Percentiles rank a stretch among this genome's conserved stretches.
These are phyloP conservation scores for Microcebus griseorufus DNA, from an alignment of 2,113 vertebrate species.

Conservation along the genomic window DNA sequence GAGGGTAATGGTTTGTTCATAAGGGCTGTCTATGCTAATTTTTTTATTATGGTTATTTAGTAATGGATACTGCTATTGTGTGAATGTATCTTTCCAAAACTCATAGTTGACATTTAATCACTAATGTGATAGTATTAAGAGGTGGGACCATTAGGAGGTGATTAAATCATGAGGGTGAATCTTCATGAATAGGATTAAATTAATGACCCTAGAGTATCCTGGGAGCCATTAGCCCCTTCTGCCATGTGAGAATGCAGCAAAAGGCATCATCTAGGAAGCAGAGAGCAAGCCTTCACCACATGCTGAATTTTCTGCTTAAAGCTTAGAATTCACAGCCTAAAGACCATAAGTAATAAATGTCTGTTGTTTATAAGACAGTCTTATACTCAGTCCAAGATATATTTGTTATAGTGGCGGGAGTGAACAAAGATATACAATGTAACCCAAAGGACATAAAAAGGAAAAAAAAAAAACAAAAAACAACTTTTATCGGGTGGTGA, in stretches of 20 bases:
- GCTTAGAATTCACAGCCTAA: not conserved
- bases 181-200: not conserved
- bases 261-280: fast-evolving
- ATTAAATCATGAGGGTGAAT: not conserved
- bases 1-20: not conserved
- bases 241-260: not conserved
- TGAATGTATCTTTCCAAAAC: not conserved
- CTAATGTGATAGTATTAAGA: not conserved
- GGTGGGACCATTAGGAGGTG: not conserved
- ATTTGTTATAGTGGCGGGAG: not conserved
- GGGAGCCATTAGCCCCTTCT: not conserved
- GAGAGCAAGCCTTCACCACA: not conserved
- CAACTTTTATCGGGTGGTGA: too few relatives aligned
- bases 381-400: not conserved
- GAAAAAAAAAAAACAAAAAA: too few relatives aligned
- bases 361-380: not conserved
- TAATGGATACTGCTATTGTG: not conserved
- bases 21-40: not conserved
- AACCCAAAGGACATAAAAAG: too few relatives aligned
- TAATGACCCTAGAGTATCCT: not conserved
- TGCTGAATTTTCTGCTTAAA: not conserved
- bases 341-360: not conserved
- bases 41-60: not conserved
- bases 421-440: not conserved
- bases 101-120: not conserved